A percentile compares a stretch with the other conserved stretches of the same genome.
Conservation (phyloP, 2,797 vertebrate genomes). For the Micrastur ruficollis region DNA sequence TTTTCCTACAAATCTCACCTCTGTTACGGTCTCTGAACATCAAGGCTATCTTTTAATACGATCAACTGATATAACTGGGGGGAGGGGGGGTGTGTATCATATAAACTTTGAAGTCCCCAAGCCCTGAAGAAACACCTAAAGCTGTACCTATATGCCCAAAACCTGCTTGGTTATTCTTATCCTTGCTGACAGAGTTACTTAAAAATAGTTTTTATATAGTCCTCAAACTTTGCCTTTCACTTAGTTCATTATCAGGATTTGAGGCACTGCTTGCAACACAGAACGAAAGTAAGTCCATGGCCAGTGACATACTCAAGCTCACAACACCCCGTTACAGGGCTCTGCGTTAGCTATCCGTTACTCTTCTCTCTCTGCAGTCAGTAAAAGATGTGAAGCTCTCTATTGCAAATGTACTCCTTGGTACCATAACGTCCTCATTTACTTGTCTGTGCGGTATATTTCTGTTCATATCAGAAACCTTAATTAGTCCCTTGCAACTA, state of each 20-base stretch:
- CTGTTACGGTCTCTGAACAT: neutral
- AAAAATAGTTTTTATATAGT: rapidly evolving
- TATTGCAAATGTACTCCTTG: neutral
- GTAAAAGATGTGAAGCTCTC: neutral
- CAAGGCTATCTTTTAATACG: neutral
- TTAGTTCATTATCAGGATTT: neutral
- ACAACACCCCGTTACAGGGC: neutral
- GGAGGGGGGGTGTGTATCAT: rapidly evolving
- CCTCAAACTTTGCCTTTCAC: neutral
- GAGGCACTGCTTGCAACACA: neutral
- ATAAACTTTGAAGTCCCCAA: neutral
- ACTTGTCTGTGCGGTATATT: neutral
- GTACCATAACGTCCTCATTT: neutral
- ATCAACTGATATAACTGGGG: neutral
- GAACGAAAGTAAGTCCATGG: neutral
- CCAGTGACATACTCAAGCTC: neutral
- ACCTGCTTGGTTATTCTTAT: neutral
- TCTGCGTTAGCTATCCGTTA: neutral
- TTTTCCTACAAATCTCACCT: neutral
- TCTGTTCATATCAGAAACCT: neutral
- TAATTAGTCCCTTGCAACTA: slow-evolving; percentile 35
- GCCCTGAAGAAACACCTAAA: neutral
- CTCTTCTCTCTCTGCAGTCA: neutral
- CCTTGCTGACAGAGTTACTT: neutral
- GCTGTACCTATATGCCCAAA: rapidly evolving